A percentile compares a stretch with the other conserved stretches of the same genome.
Conservation (phyloP, 2,888 invertebrate genomes). For the Folsomia manolachei region DNA sequence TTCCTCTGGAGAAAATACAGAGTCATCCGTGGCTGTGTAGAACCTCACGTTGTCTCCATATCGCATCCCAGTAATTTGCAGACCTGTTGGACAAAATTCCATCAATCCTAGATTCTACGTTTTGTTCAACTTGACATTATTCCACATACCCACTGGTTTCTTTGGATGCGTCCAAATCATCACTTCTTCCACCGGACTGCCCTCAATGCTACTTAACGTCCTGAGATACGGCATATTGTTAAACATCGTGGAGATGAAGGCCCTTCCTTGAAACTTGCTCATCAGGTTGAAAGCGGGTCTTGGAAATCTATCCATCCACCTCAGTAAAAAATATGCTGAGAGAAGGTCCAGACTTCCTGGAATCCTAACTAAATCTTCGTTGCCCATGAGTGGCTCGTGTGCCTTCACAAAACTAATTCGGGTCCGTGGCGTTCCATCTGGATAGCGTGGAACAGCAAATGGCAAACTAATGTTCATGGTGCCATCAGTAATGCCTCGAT, state of each 20-base stretch:
- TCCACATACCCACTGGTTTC: not conserved
- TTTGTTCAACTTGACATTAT: too few relatives aligned
- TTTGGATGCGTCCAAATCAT: not conserved
- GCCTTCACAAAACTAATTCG: not conserved
- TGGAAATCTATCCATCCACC: not conserved
- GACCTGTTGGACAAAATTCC: not conserved
- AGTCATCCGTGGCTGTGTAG: not conserved
- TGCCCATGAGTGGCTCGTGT: not conserved
- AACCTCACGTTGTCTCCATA: not conserved
- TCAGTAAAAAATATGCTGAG: not conserved
- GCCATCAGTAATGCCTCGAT: not conserved
- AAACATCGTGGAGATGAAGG: not conserved
- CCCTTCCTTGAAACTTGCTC: not conserved
- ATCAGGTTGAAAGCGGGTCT: not conserved
- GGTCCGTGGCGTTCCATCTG: not conserved
- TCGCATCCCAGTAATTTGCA: not conserved
- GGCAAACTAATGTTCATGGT: not conserved
- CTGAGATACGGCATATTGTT: not conserved
- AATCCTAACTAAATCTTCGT: not conserved
- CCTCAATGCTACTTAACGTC: not conserved
- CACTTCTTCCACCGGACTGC: not conserved
- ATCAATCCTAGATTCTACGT: too few relatives aligned
- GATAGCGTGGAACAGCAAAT: not conserved
- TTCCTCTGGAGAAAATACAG: not conserved
- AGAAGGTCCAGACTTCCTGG: not conserved